Percentiles rank a stretch among this genome's conserved stretches.
phyloP scores from a whole-genome alignment of 1,140 invertebrate genomes.

The Cyclargus thomasi region DNA sequence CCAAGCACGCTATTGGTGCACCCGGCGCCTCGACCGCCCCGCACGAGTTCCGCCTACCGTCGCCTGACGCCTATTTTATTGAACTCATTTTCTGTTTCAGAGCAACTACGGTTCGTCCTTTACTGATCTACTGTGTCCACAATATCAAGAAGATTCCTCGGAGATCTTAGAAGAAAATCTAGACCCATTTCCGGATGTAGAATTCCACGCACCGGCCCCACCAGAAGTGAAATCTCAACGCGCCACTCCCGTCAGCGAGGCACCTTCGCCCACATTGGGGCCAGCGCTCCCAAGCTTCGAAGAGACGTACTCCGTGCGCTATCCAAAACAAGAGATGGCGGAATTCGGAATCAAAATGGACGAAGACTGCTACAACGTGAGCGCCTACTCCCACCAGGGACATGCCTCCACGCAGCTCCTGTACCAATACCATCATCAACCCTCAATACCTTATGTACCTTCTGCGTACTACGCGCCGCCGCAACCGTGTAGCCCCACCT shows the following conservation, averaged over 20 bases:
- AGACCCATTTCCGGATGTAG: constrained; percentile 73
- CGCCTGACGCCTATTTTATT: constrained; percentile 56
- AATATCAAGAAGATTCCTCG: constrained; percentile 72
- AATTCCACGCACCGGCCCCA: constrained; percentile 67
- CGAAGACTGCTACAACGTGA: constrained; percentile 82
- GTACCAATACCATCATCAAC: constrained; percentile 79
- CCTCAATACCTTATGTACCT: constrained; percentile 71
- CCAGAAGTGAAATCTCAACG: constrained; percentile 59
- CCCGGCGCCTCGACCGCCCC: constrained; percentile 51
- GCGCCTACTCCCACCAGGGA: constrained; percentile 77
- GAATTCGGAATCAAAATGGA: constrained; percentile 85
- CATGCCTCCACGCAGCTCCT: constrained; percentile 70
- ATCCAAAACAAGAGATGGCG: constrained; percentile 76
- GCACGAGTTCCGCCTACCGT: constrained; percentile 51
- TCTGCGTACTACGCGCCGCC: constrained; percentile 75
- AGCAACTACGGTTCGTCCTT: constrained; percentile 76
- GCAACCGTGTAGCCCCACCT: constrained; percentile 75
- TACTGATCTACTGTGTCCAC: constrained; percentile 72
- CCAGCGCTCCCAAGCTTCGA: constrained; percentile 88
- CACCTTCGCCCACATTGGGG: constrained; percentile 67
- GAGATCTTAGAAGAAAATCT: constrained; percentile 73
- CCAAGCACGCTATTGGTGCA: constrained; percentile 54
- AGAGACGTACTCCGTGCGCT: constrained; percentile 87
- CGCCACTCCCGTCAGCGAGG: constrained; percentile 58
- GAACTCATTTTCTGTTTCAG: constrained; percentile 67